Evolutionary conservation across 2,888 invertebrate genomes (phyloP).

Genomic region (Melanotus villosus): DNA sequence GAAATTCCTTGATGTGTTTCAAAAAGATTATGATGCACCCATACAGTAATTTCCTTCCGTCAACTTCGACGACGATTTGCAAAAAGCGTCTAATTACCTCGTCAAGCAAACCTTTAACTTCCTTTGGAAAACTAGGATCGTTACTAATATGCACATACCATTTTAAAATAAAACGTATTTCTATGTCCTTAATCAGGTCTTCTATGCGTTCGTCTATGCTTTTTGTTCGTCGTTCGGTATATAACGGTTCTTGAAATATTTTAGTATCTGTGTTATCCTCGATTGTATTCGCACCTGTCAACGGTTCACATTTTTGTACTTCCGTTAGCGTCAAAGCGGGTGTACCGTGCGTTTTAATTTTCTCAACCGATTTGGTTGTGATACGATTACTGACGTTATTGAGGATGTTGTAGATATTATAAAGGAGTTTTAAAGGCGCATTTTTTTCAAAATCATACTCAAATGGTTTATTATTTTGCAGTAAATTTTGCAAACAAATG

Average conservation of each 20-base stretch:
- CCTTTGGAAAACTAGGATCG: slow-evolving; percentile 67
- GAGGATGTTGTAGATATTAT: neutral
- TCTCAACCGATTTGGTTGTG: neutral
- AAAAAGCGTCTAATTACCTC: slow-evolving; percentile 65
- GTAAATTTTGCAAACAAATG: slow-evolving; percentile 71
- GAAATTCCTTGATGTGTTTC: slow-evolving; percentile 77
- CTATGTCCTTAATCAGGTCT: slow-evolving; percentile 66
- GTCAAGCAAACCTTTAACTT: slow-evolving; percentile 66
- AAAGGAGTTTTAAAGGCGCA: neutral
- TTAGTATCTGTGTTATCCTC: slow-evolving; percentile 1
- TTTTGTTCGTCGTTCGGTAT: slow-evolving; percentile 9
- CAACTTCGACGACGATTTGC: slow-evolving; percentile 64
- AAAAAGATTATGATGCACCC: slow-evolving; percentile 71
- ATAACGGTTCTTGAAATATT: neutral
- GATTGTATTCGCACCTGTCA: neutral
- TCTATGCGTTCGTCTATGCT: slow-evolving; percentile 57
- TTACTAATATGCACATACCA: slow-evolving; percentile 71
- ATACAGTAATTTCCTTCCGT: slow-evolving; percentile 66
- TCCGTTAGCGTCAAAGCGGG: neutral
- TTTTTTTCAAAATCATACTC: slow-evolving; percentile 38
- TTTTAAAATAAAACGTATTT: slow-evolving; percentile 67
- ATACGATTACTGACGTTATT: neutral
- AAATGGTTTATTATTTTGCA: slow-evolving; percentile 70
- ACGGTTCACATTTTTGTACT: neutral
- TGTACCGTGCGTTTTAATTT: neutral